phyloP scores from a whole-genome alignment of 2,888 invertebrate genomes.

The Chaetoderma sp. region DNA sequence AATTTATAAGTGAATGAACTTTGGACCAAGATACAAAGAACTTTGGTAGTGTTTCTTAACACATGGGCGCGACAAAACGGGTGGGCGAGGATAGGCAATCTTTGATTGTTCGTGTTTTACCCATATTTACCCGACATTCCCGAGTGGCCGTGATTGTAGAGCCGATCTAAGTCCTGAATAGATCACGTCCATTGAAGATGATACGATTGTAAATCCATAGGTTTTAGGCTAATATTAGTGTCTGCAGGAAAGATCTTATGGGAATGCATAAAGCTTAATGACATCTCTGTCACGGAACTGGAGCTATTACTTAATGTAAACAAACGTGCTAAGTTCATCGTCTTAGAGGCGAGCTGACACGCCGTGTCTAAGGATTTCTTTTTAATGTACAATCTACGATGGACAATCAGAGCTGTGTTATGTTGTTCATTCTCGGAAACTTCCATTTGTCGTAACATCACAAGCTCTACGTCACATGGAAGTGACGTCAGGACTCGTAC shows the following conservation, averaged over 20 bases:
- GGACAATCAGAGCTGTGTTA: neutral
- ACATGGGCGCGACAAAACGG: too few species aligned
- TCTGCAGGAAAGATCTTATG: neutral
- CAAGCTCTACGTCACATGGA: neutral
- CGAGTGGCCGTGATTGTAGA: too few species aligned
- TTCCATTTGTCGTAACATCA: neutral
- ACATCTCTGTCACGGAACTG: neutral
- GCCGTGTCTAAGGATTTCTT: neutral
- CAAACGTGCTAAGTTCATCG: neutral
- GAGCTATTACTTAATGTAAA: neutral
- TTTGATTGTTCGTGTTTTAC: too few species aligned
- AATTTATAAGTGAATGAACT: too few species aligned
- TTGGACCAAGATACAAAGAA: too few species aligned
- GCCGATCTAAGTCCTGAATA: too few species aligned
- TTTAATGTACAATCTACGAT: too few species aligned
- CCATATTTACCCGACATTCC: too few species aligned
- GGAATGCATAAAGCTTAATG: neutral
- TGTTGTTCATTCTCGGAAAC: neutral
- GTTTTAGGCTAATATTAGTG: neutral
- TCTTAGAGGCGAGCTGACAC: neutral
- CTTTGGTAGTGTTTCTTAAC: too few species aligned
- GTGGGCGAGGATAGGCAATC: too few species aligned
- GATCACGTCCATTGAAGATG: neutral
- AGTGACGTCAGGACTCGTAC: neutral
- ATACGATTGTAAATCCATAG: constrained; percentile 3